These are phyloP conservation scores for Bicyclus anynana DNA, from an alignment of 1,140 invertebrate species.

Conservation along the genomic window DNA sequence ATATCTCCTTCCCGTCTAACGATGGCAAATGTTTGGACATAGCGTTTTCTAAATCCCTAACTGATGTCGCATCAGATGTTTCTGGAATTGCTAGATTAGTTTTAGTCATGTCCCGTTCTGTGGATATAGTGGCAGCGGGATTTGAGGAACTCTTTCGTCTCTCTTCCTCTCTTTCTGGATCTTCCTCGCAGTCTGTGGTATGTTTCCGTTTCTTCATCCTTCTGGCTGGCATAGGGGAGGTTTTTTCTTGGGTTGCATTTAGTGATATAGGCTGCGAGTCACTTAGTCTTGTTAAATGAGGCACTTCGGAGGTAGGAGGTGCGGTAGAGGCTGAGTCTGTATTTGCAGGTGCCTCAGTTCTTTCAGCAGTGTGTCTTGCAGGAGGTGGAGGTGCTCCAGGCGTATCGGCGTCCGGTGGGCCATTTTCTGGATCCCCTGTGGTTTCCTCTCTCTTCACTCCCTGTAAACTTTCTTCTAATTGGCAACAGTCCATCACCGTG, in stretches of 20 bases:
- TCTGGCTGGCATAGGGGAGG: slow-evolving; percentile 69
- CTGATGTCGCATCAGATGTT: slow-evolving; percentile 79
- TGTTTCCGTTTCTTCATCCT: slow-evolving; percentile 72
- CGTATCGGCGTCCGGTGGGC: slow-evolving; percentile 89
- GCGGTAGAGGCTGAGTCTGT: slow-evolving; percentile 53
- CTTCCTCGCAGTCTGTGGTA: slow-evolving; percentile 64
- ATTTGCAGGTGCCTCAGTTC: slow-evolving; percentile 57
- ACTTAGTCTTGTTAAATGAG: slow-evolving; percentile 63
- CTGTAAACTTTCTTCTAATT: slow-evolving; percentile 88
- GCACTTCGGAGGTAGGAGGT: slow-evolving; percentile 62
- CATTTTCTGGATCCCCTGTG: slow-evolving; percentile 89
- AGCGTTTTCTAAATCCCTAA: slow-evolving; percentile 95
- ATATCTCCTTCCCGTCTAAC: slow-evolving; percentile 77
- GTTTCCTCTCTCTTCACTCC: slow-evolving; percentile 88
- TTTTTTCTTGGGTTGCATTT: slow-evolving; percentile 64
- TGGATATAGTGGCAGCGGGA: slow-evolving; percentile 55
- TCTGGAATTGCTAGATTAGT: slow-evolving; percentile 65
- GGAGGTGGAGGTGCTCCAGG: slow-evolving; percentile 67
- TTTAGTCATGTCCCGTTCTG: slow-evolving; percentile 63
- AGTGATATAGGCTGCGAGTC: slow-evolving; percentile 67
- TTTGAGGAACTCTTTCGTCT: slow-evolving; percentile 79
- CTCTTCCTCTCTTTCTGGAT: slow-evolving; percentile 64
- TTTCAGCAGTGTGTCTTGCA: slow-evolving; percentile 55
- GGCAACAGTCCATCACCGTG: slow-evolving; percentile 94
- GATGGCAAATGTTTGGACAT: slow-evolving; percentile 96